A percentile compares a stretch with the other conserved stretches of the same genome.
These are phyloP conservation scores for Brachyopa scutellaris DNA, from an alignment of 2,888 invertebrate genomes.

Conservation along the genomic window DNA sequence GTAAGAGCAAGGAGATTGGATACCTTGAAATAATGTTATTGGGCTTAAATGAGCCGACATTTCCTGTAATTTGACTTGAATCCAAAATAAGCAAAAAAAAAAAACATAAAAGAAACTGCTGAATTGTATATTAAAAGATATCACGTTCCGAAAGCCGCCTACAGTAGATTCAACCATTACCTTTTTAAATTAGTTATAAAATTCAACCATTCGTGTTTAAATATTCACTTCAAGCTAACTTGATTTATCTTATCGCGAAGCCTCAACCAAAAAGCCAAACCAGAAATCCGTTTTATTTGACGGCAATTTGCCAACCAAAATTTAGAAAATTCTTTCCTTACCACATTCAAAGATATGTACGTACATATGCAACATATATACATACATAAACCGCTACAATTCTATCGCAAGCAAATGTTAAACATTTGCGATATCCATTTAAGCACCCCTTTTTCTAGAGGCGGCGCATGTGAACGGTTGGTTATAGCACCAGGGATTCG, in stretches of 20 bases:
- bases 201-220: background rate
- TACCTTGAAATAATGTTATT: no score
- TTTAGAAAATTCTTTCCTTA: background rate
- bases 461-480: no score
- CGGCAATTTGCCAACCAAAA: slow-evolving; percentile 58
- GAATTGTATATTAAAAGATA: no score
- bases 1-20: no score
- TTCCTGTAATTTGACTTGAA: no score
- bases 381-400: background rate
- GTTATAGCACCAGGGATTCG: no score
- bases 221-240: slow-evolving; percentile 8
- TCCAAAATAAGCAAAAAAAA: no score
- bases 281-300: slow-evolving; percentile 61
- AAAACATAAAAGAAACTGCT: no score
- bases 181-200: background rate
- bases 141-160: no score
- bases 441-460: slow-evolving; percentile 28
- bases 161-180: no score
- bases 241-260: slow-evolving; percentile 52
- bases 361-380: slow-evolving; percentile 19
- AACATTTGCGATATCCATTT: slow-evolving; percentile 57
- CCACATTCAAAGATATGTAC: no score
- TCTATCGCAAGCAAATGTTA: slow-evolving; percentile 42
- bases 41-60: no score
- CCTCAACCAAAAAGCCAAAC: slow-evolving; percentile 15